Percentiles rank a stretch among this genome's conserved stretches.
Conservation (phyloP, 2,113 vertebrate genomes). For the Cepphus grylle region DNA sequence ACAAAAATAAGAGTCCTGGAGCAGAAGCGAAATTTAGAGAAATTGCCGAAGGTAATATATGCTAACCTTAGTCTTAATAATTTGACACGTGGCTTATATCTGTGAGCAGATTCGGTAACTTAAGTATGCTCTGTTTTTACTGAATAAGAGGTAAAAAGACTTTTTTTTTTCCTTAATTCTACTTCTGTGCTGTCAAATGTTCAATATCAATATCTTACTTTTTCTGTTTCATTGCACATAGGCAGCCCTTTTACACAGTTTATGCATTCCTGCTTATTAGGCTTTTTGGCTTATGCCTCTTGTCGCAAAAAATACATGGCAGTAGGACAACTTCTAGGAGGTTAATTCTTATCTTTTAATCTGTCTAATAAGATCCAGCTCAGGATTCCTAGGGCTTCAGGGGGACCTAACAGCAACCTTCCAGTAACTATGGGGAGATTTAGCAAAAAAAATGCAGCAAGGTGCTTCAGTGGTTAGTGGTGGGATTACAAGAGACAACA, state of each 20-base stretch:
- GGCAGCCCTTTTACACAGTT: background rate
- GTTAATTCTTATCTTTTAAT: background rate
- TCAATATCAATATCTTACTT: background rate
- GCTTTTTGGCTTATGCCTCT: background rate
- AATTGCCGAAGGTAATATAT: slow-evolving; percentile 89
- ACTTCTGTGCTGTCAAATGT: background rate
- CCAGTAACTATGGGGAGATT: background rate
- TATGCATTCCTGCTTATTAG: background rate
- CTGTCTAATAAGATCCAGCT: background rate
- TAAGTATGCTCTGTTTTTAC: background rate
- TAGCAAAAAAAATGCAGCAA: background rate
- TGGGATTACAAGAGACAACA: background rate
- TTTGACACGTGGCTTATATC: background rate
- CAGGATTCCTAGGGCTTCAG: background rate
- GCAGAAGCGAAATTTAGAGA: slow-evolving; percentile 94
- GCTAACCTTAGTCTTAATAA: background rate
- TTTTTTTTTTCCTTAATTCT: background rate
- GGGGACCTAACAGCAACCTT: background rate
- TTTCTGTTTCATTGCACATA: background rate
- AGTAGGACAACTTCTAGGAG: background rate
- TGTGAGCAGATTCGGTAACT: background rate
- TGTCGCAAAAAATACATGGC: background rate
- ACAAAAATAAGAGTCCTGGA: slow-evolving; percentile 92
- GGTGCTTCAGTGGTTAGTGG: background rate
- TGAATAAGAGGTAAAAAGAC: background rate